These are phyloP conservation scores for Merodon equestris DNA, from an alignment of 2,888 invertebrate genomes.

Conservation along the genomic window DNA sequence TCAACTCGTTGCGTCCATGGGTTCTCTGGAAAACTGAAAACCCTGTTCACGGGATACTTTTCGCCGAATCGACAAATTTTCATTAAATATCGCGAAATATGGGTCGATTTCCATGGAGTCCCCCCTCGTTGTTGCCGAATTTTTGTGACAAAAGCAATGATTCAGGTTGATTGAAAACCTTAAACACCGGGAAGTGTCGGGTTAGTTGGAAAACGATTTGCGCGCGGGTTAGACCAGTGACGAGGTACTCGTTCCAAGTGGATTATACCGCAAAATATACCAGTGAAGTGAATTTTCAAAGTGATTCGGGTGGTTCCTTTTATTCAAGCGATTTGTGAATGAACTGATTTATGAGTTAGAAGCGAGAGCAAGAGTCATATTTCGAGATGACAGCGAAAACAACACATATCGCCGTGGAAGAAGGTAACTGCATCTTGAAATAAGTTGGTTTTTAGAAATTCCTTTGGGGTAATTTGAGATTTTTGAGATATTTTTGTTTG, in stretches of 20 bases:
- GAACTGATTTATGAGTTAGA: constrained; percentile 19
- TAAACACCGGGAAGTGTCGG: constrained; percentile 12
- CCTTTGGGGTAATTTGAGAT: too few relatives aligned
- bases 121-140: constrained; percentile 5
- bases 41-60: constrained; percentile 23
- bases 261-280: constrained; percentile 2
- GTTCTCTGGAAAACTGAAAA: constrained; percentile 5
- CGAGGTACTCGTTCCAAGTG: not conserved
- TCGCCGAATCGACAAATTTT: constrained; percentile 32
- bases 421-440: constrained; percentile 45
- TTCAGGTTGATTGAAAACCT: constrained; percentile 20
- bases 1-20: constrained; percentile 17
- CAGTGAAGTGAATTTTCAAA: constrained; percentile 20
- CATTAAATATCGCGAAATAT: constrained; percentile 38
- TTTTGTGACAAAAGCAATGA: not conserved
- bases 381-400: constrained; percentile 52
- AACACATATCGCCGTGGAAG: constrained; percentile 42
- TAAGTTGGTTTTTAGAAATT: too few relatives aligned
- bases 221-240: constrained; percentile 22
- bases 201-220: constrained; percentile 42
- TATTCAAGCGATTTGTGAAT: not conserved
- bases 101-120: constrained; percentile 30
- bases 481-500: too few relatives aligned
- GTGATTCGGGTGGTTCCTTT: not conserved
- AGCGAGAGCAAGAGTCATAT: constrained; percentile 11